Base-by-base conservation (phyloP, 2,888 invertebrate species). In the Megalurothrips usitatus region DNA sequence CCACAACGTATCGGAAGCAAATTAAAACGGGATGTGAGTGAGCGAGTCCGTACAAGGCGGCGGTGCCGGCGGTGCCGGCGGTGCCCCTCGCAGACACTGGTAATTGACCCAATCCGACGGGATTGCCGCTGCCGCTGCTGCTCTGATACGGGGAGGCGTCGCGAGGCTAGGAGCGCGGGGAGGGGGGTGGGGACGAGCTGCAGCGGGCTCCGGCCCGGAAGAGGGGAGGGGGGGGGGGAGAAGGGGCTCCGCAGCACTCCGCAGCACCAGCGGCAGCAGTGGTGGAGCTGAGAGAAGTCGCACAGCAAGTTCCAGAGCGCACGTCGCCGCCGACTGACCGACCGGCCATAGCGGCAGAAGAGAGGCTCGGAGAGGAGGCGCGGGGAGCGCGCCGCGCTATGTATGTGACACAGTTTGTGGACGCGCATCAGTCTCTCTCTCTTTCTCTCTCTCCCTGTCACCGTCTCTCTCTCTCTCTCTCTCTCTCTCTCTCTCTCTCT, bases 11-110 rank as follows among this genome's bases (percentile, higher is more conserved):
- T 75, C 68, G 68, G 68, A 75, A 75, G 68, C 68, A 75, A 75
- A 75, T 75, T 75, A 23, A 75, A 75, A 75, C 68, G 68, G 68
- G 68, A 58, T 58, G 58, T 58, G 14, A 58, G 58, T 58, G 58
- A 17, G 9, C 68, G 26, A 1, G 68, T 43, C 68, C 68, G 68
- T 75, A 75, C 23, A 75, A 75, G 68, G 68, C 68, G 23, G 23
- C 26, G 23, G 26, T 26, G 26, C 26, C 23, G 68, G 68, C 68
- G 23, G 23, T 75, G 23, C 68, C 68, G 26, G 68, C 23, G 23
- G 3, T 26, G 68, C 23, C 68, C 17, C 58, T 11, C 19, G 19
- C 58, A 58, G 34, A 43, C 34, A 43, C 34, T 43, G 3, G 58
- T 58, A 58, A 58, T 58, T 58, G 58, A 58, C 58, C 58, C 58